phyloP scores from a whole-genome alignment of 2,113 vertebrate genomes.

The Regulus satrapa region DNA sequence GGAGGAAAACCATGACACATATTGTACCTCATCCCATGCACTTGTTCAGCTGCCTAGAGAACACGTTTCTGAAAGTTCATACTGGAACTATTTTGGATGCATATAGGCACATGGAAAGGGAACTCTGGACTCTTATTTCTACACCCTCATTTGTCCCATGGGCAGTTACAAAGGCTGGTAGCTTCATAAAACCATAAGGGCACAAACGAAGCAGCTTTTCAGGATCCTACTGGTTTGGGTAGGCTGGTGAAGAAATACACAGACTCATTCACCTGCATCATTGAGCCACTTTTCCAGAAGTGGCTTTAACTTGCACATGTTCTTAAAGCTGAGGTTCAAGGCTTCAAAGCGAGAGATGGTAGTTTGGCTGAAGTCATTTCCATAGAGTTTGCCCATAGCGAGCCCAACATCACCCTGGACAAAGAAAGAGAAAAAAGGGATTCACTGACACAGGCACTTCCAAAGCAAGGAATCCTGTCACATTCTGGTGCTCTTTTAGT shows the following conservation, averaged over 20 bases:
- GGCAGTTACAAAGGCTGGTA: background rate
- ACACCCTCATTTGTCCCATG: background rate
- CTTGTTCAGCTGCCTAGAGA: background rate
- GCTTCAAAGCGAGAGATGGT: constrained; percentile 99
- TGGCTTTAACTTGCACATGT: constrained; percentile 99
- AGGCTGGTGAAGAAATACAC: constrained; percentile 10
- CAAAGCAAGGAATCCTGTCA: constrained; percentile 44
- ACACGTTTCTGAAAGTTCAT: background rate
- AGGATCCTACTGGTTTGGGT: background rate
- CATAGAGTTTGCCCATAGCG: constrained; percentile 99
- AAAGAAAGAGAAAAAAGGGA: constrained; percentile 52
- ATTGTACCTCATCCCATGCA: constrained; percentile 4
- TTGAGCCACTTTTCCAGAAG: constrained; percentile 99
- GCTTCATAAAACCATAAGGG: constrained; percentile 16
- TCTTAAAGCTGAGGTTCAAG: constrained; percentile 99
- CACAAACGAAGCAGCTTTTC: background rate
- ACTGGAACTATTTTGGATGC: background rate
- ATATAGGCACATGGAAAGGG: background rate
- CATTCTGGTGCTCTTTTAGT: background rate
- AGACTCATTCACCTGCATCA: constrained; percentile 89
- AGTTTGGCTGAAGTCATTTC: constrained; percentile 99
- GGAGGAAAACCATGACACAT: background rate
- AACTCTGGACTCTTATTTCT: background rate
- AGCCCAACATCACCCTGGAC: constrained; percentile 96
- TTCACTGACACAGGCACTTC: constrained; percentile 48